Percentiles rank a stretch among this genome's conserved stretches.
phyloP scores from a whole-genome alignment of 2,797 vertebrate genomes.

The Acanthornis magna region DNA sequence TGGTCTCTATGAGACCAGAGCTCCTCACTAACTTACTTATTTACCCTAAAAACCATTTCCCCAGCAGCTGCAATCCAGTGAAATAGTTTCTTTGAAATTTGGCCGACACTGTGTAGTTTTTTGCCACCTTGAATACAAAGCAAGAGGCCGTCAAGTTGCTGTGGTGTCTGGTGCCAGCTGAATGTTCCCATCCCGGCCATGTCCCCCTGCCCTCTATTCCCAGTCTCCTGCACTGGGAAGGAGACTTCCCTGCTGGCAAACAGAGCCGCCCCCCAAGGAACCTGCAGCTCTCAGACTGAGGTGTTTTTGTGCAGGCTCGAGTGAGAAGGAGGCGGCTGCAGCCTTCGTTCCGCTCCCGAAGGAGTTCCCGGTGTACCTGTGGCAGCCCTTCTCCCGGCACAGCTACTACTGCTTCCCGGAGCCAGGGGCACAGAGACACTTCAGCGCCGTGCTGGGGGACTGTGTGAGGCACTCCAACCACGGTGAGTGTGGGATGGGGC shows the following conservation, averaged over 20 bases:
- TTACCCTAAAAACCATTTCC: background rate
- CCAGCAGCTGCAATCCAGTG: background rate
- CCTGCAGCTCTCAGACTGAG: background rate
- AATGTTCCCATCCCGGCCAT: background rate
- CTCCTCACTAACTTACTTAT: background rate
- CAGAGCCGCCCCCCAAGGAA: background rate
- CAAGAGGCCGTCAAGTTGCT: background rate
- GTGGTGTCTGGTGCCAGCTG: background rate
- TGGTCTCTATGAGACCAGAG: background rate
- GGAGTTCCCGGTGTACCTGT: conserved; percentile 87
- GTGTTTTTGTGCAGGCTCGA: conserved; percentile 57
- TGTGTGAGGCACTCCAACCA: conserved; percentile 89
- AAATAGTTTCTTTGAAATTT: background rate
- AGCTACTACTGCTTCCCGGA: conserved; percentile 85
- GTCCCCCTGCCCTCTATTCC: background rate
- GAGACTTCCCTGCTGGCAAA: background rate
- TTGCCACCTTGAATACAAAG: background rate
- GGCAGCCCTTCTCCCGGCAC: conserved; percentile 85
- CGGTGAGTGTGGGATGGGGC: background rate
- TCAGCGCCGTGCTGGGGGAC: conserved; percentile 81
- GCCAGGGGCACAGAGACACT: conserved; percentile 71
- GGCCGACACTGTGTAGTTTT: background rate
- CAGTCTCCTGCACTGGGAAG: background rate
- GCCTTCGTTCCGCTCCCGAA: conserved; percentile 78
- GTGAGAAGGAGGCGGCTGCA: conserved; percentile 81